Conservation (phyloP, 2,888 invertebrate species). For the Leucania comma region DNA sequence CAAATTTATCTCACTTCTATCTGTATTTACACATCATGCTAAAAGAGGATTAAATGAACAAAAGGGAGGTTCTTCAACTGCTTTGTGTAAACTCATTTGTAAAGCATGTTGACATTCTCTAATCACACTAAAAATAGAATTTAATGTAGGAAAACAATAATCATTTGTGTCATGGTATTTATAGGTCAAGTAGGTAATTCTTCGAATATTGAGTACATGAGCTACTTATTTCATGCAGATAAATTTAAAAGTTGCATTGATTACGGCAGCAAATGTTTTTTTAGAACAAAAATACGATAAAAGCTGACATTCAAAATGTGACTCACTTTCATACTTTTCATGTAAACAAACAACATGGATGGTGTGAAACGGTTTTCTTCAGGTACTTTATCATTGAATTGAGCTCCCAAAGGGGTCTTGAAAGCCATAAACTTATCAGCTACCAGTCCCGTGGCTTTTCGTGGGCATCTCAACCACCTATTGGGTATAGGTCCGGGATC, state of each 20-base stretch:
- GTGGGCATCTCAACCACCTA: conserved; percentile 97
- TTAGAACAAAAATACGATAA: conserved; percentile 24
- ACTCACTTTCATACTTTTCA: conserved; percentile 94
- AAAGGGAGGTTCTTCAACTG: conserved; percentile 2
- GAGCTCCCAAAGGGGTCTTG: conserved; percentile 97
- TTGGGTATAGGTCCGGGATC: conserved; percentile 93
- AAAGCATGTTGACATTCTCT: conserved; percentile 27
- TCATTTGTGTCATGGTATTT: conserved; percentile 35
- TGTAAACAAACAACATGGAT: conserved; percentile 95
- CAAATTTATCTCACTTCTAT: neutral
- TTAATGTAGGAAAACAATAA: conserved; percentile 58
- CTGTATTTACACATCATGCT: neutral
- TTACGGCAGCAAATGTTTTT: neutral
- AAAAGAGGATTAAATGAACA: neutral
- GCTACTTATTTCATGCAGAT: neutral
- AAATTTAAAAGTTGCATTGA: neutral
- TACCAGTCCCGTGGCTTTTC: conserved; percentile 94
- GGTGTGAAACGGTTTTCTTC: conserved; percentile 96
- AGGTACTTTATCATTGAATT: conserved; percentile 96
- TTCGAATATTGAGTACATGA: neutral
- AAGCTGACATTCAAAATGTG: conserved; percentile 35
- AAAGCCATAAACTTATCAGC: conserved; percentile 97
- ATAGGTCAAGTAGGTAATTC: conserved; percentile 6
- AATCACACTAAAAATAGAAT: conserved; percentile 58
- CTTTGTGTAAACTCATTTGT: conserved; percentile 26